phyloP scores from a whole-genome alignment of 1,140 invertebrate species.

The Anastrepha ludens region DNA sequence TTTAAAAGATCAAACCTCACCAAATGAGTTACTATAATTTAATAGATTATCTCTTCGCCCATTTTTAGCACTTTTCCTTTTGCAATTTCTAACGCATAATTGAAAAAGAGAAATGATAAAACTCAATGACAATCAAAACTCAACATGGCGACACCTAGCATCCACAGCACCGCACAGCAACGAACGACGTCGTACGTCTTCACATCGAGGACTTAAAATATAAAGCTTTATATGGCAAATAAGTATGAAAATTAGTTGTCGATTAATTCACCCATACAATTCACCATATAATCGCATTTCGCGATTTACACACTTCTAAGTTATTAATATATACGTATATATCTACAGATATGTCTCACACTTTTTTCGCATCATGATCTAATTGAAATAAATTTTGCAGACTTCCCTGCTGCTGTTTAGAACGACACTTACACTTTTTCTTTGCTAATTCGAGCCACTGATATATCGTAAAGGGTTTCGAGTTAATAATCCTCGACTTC shows the following conservation, averaged over 20 bases:
- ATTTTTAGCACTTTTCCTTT: slow-evolving; percentile 47
- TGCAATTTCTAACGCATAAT: background rate
- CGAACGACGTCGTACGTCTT: slow-evolving; percentile 14
- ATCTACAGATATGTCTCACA: background rate
- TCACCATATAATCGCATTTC: background rate
- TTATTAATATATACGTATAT: background rate
- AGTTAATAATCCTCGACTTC: background rate
- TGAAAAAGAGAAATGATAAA: slow-evolving; percentile 6
- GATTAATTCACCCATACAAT: background rate
- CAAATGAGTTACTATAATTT: background rate
- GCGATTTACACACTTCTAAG: background rate
- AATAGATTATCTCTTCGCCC: slow-evolving; percentile 25
- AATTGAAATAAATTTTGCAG: background rate
- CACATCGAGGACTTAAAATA: slow-evolving; percentile 11
- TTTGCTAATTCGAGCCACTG: background rate
- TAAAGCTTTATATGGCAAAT: slow-evolving; percentile 45
- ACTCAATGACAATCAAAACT: slow-evolving; percentile 21
- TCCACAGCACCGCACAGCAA: slow-evolving; percentile 48
- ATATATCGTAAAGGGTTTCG: background rate
- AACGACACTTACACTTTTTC: slow-evolving; percentile 24
- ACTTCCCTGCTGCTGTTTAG: background rate
- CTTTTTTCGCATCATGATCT: background rate
- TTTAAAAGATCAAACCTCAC: background rate
- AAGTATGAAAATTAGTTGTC: background rate
- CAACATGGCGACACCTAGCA: slow-evolving; percentile 30